Conservation (phyloP, 2,113 vertebrate species). For the Microcebus jonahi region DNA sequence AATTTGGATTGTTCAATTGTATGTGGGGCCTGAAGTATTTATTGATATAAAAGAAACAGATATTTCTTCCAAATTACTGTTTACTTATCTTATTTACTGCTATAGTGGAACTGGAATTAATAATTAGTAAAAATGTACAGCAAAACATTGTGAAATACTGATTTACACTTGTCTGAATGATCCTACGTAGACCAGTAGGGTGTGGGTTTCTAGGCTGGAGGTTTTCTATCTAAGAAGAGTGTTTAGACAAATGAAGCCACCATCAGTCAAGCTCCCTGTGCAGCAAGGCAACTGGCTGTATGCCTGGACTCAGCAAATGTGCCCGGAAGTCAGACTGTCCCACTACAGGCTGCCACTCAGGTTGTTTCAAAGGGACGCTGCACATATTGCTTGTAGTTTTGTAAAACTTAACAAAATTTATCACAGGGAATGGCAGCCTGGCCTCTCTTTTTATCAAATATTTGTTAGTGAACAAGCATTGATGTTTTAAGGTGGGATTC, state of each 20-base stretch:
- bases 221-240: background rate
- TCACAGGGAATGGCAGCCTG: background rate
- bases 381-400: accelerated
- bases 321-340: background rate
- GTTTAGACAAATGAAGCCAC: background rate
- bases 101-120: slow-evolving; percentile 56
- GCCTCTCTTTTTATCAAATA: background rate
- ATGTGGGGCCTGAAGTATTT: background rate
- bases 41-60: background rate
- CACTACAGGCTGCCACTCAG: background rate
- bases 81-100: slow-evolving; percentile 53
- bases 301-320: background rate
- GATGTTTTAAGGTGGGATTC: background rate
- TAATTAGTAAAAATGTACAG: slow-evolving; percentile 34
- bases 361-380: background rate
- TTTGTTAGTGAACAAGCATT: background rate
- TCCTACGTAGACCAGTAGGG: background rate
- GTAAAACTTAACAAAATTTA: background rate
- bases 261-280: background rate
- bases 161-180: slow-evolving; percentile 33
- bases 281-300: background rate
- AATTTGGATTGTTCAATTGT: background rate
- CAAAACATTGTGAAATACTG: slow-evolving; percentile 38
- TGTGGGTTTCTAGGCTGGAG: background rate
- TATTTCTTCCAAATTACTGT: background rate